Conservation (phyloP, 2,888 invertebrate genomes). For the Miltochrista miniata region DNA sequence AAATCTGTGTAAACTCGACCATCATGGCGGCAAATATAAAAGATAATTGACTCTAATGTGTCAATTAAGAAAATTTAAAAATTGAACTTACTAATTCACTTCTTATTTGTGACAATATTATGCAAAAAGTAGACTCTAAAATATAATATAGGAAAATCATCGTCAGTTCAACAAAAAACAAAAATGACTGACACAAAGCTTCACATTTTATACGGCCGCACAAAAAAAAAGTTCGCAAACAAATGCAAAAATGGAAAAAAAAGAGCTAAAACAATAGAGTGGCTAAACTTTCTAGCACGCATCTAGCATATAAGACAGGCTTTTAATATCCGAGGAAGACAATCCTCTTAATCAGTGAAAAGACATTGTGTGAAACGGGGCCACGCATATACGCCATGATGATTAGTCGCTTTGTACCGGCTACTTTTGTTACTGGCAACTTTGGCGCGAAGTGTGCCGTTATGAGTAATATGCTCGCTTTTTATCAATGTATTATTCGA, state of each 20-base stretch:
- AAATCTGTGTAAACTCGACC: too few relatives aligned
- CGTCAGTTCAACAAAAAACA: constrained; percentile 8
- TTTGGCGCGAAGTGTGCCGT: constrained; percentile 46
- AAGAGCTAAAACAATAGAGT: constrained; percentile 35
- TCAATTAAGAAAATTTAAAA: too few relatives aligned
- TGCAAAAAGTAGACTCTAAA: too few relatives aligned
- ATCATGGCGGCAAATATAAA: too few relatives aligned
- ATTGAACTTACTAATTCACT: too few relatives aligned
- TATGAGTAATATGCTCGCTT: constrained; percentile 48
- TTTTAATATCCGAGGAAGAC: constrained; percentile 81
- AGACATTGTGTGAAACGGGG: constrained; percentile 81
- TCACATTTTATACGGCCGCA: constrained; percentile 11
- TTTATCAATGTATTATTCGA: constrained; percentile 31
- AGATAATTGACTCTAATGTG: too few relatives aligned
- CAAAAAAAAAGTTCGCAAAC: constrained; percentile 13
- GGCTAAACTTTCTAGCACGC: constrained; percentile 41
- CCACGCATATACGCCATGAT: constrained; percentile 74
- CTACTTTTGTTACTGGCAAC: constrained; percentile 65
- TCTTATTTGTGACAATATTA: too few relatives aligned
- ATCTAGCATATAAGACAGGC: constrained; percentile 64
- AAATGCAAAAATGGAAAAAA: constrained; percentile 20
- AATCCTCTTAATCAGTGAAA: constrained; percentile 81
- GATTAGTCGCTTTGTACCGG: constrained; percentile 74
- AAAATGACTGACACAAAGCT: constrained; percentile 24
- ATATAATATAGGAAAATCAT: background rate